A percentile compares a stretch with the other conserved stretches of the same genome.
Conservation (phyloP, 2,797 vertebrate species). For the Buceros bicornis region DNA sequence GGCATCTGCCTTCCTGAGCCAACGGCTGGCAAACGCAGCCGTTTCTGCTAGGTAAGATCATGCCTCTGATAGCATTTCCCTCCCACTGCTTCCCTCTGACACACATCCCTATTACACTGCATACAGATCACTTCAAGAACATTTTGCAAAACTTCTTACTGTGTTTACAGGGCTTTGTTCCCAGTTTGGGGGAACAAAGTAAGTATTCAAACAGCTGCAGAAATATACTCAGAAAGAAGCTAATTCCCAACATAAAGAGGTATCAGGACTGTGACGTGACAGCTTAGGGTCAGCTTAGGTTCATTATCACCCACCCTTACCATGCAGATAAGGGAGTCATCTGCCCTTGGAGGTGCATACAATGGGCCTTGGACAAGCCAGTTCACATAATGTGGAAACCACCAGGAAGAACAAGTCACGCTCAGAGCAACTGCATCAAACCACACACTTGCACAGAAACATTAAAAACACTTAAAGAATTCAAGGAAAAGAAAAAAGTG, state of each 20-base stretch:
- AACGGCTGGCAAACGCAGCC: not conserved
- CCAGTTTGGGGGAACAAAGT: not conserved
- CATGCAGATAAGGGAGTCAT: accelerated
- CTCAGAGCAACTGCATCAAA: conserved; percentile 5
- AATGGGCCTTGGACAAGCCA: accelerated
- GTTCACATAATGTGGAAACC: not conserved
- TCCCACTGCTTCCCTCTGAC: not conserved
- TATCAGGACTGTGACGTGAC: not conserved
- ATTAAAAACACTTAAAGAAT: not conserved
- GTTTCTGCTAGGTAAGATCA: not conserved
- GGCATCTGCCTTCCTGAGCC: not conserved
- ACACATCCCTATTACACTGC: not conserved
- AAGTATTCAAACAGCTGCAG: not conserved
- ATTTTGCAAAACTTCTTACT: not conserved
- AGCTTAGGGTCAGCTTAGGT: not conserved
- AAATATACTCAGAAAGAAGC: not conserved
- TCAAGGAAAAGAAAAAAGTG: not conserved
- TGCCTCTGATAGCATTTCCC: not conserved
- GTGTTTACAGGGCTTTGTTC: not conserved
- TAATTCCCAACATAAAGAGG: not conserved
- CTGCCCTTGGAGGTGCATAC: accelerated
- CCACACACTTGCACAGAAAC: not conserved
- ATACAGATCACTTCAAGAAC: not conserved
- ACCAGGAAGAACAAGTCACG: not conserved
- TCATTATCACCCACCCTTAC: not conserved